Base-by-base conservation (phyloP, 2,888 invertebrate genomes). In the Chelonus formosanus region DNA sequence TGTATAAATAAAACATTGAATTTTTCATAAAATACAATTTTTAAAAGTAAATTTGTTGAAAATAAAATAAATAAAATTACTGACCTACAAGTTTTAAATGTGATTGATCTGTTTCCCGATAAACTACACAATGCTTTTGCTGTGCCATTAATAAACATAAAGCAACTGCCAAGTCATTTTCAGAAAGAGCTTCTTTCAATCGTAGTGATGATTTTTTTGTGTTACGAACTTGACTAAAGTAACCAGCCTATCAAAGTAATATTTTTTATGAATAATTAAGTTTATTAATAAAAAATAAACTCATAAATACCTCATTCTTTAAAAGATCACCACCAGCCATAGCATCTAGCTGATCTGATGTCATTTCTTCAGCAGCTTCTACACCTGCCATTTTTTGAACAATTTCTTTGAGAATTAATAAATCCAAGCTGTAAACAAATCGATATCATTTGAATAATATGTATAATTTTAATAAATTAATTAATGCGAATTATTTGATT, bases 381-480 rank as follows among this genome's bases (percentile, higher is more conserved):
- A 99, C 96, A 1, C 99, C 99, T 0, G 97, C 96, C 98, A 99
- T 99, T 87, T 98, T 98, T 85, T 97, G 96, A 52, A 99, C 95
- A 73, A 99, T 94, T 86, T 99, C 98, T 83, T 98, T 95, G 63
- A 99, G 86, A 73, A 99, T 93, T 40, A 98, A 86, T 75, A 97
- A 87, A 86, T 98, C 97, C 87, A 92, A 90, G 86, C 94, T 92
- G 82, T 70, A 84, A 70, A 69, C 69, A 72, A 67, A 63, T 68
- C 57, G 63, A 20, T 20, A 20, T 20, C 20, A 20, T 20, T 20
- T 20, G 20, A 20, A 20, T 20, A 20, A 20, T 20, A 20, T 20
- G 20, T 20, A 20, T 34, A 50, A 35, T 8, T 35, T 36, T 32
- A 55, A 36, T 54, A 48, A 59, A 62, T 59, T 43, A 10, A 58